These are phyloP conservation scores for Himalopsyche phryganea DNA, from an alignment of 1,140 invertebrate species.

Conservation along the genomic window DNA sequence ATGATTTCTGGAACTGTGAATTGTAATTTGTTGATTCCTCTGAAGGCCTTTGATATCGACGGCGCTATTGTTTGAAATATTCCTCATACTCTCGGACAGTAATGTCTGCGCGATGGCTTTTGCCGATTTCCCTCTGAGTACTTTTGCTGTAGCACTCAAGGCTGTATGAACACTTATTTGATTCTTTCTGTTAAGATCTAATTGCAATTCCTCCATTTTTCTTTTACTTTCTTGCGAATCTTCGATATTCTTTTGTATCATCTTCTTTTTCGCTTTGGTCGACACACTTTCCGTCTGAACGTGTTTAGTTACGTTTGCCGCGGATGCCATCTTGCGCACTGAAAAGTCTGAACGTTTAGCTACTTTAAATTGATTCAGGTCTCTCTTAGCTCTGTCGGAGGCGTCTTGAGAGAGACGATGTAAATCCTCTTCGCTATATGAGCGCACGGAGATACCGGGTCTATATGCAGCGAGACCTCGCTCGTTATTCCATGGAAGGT, in stretches of 20 bases:
- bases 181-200: slow-evolving; percentile 53
- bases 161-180: slow-evolving; percentile 44
- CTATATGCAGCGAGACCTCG: slow-evolving; percentile 60
- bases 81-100: slow-evolving; percentile 56
- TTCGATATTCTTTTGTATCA: slow-evolving; percentile 43
- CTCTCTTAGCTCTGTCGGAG: slow-evolving; percentile 63
- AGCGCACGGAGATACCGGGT: slow-evolving; percentile 53
- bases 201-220: slow-evolving; percentile 47
- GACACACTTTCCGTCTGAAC: slow-evolving; percentile 56
- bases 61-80: slow-evolving; percentile 48
- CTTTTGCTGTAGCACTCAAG: slow-evolving; percentile 51
- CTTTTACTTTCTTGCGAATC: slow-evolving; percentile 46
- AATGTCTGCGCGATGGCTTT: slow-evolving; percentile 66
- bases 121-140: slow-evolving; percentile 67
- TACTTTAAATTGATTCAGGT: slow-evolving; percentile 59
- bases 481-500: slow-evolving; percentile 72
- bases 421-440: slow-evolving; percentile 63
- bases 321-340: slow-evolving; percentile 62
- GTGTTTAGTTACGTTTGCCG: slow-evolving; percentile 62
- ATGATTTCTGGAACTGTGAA: slow-evolving; percentile 42
- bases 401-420: slow-evolving; percentile 59
- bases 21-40: slow-evolving; percentile 37
- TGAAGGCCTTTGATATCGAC: slow-evolving; percentile 44
- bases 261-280: slow-evolving; percentile 50
- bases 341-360: slow-evolving; percentile 65